Base-by-base conservation (phyloP, 1,140 invertebrate genomes). In the Drosophila aff. region DNA sequence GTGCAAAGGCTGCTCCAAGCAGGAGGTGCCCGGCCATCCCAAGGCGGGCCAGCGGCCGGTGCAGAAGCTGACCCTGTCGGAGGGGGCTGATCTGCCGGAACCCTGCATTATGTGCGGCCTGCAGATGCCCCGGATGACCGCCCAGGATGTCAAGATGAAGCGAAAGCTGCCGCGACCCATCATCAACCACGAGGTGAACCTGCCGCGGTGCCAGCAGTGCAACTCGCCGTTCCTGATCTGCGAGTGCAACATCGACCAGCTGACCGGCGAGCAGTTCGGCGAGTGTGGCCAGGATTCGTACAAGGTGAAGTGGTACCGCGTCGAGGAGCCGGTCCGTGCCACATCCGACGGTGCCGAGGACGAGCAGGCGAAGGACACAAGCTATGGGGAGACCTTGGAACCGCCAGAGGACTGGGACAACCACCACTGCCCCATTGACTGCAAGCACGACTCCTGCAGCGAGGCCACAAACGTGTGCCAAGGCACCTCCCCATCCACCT, bases 231-330 rank as follows among this genome's bases (percentile, higher is more conserved):
- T 79, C 33, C 81, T 89, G 4, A 90, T 89, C 72, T 89, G 85
- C 18, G 85, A 89, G 53, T 89, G 85, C 72, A 85, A 82, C 65
- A 85, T 90, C 21, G 85, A 90, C 33, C 81, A 85, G 61, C 15
- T 79, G 58, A 90, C 85, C 0, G 85, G 85, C 7, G 79, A 91
- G 38, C 33, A 74, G 76, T 90, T 68, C 13, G 85, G 85, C 1
- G 85, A 89, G 21, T 89, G 85, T 15, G 85, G 85, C 18, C 85
- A 90, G 68, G 85, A 89, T n/a, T 89, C 85, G 16, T 89, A 89
- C 49, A 90, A 89, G 59, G 85, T 89, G 10, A 84, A 76, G 23
- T 89, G 85, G 85, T 90, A 82, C 52, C 85, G 85, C 10, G n/a
- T 90, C 6, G 81, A 89, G 47, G 50, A 63, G 3, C 36, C 60